Percentiles rank a stretch among this genome's conserved stretches.
Evolutionary conservation across 2,888 invertebrate genomes (phyloP).

Genomic region (Bellardia pandia): DNA sequence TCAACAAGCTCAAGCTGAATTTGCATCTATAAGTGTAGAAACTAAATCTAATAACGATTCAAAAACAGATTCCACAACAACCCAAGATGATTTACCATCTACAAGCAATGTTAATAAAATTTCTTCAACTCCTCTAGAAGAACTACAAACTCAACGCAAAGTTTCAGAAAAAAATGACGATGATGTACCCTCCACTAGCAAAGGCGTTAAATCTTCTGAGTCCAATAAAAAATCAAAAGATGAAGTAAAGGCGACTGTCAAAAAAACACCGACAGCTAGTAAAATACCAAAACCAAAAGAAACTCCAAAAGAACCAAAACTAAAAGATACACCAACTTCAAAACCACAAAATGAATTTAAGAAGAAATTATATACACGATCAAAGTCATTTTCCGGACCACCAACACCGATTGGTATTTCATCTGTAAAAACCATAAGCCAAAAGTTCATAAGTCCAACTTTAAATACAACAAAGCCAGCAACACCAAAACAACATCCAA

Average conservation of each 20-base stretch:
- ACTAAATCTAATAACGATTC: not conserved
- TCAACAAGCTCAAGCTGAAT: not conserved
- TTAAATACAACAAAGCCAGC: slow-evolving; percentile 61
- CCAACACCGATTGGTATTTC: slow-evolving; percentile 81
- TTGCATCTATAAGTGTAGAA: not conserved
- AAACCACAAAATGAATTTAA: slow-evolving; percentile 75
- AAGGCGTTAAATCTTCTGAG: not conserved
- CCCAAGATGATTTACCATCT: not conserved
- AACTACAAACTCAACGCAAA: not conserved
- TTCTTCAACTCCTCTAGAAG: not conserved
- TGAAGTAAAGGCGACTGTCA: not conserved
- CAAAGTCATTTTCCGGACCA: slow-evolving; percentile 82
- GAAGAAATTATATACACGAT: slow-evolving; percentile 80
- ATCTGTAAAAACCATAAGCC: slow-evolving; percentile 82
- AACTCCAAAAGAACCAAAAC: slow-evolving; percentile 56
- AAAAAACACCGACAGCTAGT: slow-evolving; percentile 46
- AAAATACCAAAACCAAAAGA: slow-evolving; percentile 68
- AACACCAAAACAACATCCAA: slow-evolving; percentile 77
- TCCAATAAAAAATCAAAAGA: slow-evolving; percentile 32
- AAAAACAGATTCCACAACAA: not conserved
- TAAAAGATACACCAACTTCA: slow-evolving; percentile 76
- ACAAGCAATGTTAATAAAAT: slow-evolving; percentile 14
- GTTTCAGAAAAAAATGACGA: not conserved
- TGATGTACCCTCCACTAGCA: slow-evolving; percentile 21
- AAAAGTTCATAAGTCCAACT: slow-evolving; percentile 81